A percentile compares a stretch with the other conserved stretches of the same genome.
Conservation (phyloP, 1,140 invertebrate species). For the Aricia agestis region DNA sequence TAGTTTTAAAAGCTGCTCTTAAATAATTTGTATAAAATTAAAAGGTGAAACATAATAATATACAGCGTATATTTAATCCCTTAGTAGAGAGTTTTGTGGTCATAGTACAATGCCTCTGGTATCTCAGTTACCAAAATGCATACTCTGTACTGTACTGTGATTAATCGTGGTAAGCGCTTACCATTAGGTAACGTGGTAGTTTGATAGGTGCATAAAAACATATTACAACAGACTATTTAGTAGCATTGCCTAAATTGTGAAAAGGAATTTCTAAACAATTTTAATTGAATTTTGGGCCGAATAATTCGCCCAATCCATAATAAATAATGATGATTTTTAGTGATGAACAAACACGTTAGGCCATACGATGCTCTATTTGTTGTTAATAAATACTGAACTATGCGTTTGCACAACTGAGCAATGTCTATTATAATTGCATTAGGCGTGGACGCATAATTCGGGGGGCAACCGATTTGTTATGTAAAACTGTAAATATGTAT, state of each 20-base stretch:
- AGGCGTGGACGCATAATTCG: neutral
- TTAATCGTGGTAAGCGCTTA: too few species aligned
- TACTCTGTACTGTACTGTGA: too few species aligned
- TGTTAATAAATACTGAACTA: neutral
- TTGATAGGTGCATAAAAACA: too few species aligned
- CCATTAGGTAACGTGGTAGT: too few species aligned
- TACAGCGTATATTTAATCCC: too few species aligned
- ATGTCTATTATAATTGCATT: neutral
- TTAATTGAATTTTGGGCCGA: neutral
- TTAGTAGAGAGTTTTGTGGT: too few species aligned
- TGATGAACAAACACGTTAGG: neutral
- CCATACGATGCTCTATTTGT: neutral
- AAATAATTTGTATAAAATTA: neutral
- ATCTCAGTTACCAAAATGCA: too few species aligned
- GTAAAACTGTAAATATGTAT: neutral
- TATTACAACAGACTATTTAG: too few species aligned
- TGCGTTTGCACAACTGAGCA: neutral
- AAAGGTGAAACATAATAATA: neutral
- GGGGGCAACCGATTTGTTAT: neutral
- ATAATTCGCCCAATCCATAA: neutral
- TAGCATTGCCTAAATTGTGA: too few species aligned
- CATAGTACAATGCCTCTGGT: too few species aligned
- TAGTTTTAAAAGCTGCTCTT: neutral
- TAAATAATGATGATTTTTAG: neutral
- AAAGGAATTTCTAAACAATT: neutral